Percentiles rank a stretch among this genome's conserved stretches.
These are phyloP conservation scores for Alectoris magna DNA, from an alignment of 2,797 vertebrate species.

Conservation along the genomic window DNA sequence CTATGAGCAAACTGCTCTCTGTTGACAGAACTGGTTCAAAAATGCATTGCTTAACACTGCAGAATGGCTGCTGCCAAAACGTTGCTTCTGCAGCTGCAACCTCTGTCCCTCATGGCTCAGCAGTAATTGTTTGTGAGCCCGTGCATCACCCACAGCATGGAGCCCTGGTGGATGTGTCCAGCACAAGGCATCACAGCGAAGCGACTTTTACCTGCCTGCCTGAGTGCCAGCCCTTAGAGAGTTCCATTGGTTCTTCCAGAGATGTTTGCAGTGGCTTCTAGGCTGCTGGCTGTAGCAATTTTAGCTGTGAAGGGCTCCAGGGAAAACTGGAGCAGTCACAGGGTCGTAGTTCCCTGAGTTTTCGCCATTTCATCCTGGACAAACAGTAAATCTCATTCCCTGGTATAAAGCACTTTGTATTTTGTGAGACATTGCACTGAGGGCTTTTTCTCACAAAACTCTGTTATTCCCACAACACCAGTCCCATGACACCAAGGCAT, in stretches of 20 bases:
- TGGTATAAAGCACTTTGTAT: slow-evolving; percentile 14
- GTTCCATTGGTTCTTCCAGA: not conserved
- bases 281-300: slow-evolving; percentile 15
- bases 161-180: not conserved
- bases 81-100: not conserved
- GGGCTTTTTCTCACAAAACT: not conserved
- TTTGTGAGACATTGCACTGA: rapidly evolving
- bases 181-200: rapidly evolving
- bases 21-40: not conserved
- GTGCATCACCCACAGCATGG: not conserved
- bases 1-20: not conserved
- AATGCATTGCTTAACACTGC: rapidly evolving
- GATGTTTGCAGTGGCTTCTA: not conserved
- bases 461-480: not conserved
- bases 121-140: not conserved
- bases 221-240: not conserved
- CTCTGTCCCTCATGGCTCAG: not conserved
- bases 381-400: slow-evolving; percentile 31
- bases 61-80: not conserved
- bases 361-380: not conserved
- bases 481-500: not conserved
- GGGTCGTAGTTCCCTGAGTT: not conserved
- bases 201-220: not conserved
- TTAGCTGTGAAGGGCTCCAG: slow-evolving; percentile 11
- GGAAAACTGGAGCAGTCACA: not conserved